Percentiles rank a stretch among this genome's conserved stretches.
These are phyloP conservation scores for Drosophila lini DNA, from an alignment of 1,140 invertebrate species.

Conservation along the genomic window DNA sequence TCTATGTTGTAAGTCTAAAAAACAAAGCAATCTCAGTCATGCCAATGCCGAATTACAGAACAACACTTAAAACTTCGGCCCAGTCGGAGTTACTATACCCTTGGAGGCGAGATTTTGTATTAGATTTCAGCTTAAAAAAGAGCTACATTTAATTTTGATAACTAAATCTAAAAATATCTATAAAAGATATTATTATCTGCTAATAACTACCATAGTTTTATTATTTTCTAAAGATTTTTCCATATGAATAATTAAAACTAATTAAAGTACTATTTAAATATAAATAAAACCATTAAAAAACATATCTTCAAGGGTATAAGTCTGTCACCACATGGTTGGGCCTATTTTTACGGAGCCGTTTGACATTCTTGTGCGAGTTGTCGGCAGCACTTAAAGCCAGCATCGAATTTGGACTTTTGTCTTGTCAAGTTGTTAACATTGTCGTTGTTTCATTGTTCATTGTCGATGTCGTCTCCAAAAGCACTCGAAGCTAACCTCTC, in stretches of 20 bases:
- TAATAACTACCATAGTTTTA: too few relatives aligned
- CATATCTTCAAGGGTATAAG: slow-evolving; percentile 15
- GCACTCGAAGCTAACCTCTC: slow-evolving; percentile 45
- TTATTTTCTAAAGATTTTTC: too few relatives aligned
- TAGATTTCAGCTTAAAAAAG: too few relatives aligned
- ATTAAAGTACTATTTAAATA: too few relatives aligned
- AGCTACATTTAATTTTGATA: too few relatives aligned
- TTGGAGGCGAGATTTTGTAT: slow-evolving; percentile 1
- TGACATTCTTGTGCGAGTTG: slow-evolving; percentile 40
- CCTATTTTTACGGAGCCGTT: slow-evolving; percentile 20
- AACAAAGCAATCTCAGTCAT: slow-evolving; percentile 55
- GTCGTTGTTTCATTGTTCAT: slow-evolving; percentile 59
- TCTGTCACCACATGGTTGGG: slow-evolving; percentile 20
- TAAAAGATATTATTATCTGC: too few relatives aligned
- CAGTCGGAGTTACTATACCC: slow-evolving; percentile 37
- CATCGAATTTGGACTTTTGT: slow-evolving; percentile 61
- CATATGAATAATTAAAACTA: too few relatives aligned
- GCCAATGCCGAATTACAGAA: slow-evolving; percentile 24
- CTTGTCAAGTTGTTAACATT: slow-evolving; percentile 68
- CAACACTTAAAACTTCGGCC: slow-evolving; percentile 20
- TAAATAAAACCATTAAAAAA: too few relatives aligned
- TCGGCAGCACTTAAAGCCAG: slow-evolving; percentile 39
- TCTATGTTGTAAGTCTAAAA: slow-evolving; percentile 87
- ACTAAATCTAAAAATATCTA: too few relatives aligned
- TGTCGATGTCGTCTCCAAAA: slow-evolving; percentile 63